Base-by-base conservation (phyloP, 53 echinoderm and acorn worm species). In the Hippasteria phrygiana region DNA sequence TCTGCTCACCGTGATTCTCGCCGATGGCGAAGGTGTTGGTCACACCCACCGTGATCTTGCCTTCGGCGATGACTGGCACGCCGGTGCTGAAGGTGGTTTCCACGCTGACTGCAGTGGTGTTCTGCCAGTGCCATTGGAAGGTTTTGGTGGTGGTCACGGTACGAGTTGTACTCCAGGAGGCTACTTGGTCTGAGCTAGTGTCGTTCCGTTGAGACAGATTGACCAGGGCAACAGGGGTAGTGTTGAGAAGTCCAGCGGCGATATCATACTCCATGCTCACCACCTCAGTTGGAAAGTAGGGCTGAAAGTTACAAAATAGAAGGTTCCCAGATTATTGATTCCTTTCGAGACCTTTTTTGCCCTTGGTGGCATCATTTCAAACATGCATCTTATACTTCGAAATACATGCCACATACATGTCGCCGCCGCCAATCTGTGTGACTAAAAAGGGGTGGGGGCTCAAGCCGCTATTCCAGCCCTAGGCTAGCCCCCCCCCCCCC, bases 261-360 rank as follows among this genome's bases (percentile, higher is more conserved):
- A 87, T 87, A 74, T 87, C 72, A 65, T 80, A 89, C 33, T 62
- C 67, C 80, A 89, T 89, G 69, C 77, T 76, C 55, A 88, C 24
- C 9, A 88, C 45, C 62, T 88, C 88, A 16, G 88, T 88, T 3
- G 75, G 55, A 18, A 24, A 75, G 41, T 1, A 42, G 14, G 75
- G 88, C 88, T 88, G 77, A 0, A 35, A 24, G 26, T 7, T n/a
- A 2, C n/a, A 59, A 59, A 1, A 18, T 0, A 51, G 20, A 12
- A 51, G 51, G 20, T 51, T n/a, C n/a, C n/a, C n/a, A n/a, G n/a
- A n/a, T n/a, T n/a, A n/a, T n/a, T n/a, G n/a, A n/a, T n/a, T n/a
- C n/a, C n/a, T n/a, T n/a, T n/a, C n/a, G n/a, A n/a, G n/a, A n/a
- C n/a, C n/a, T n/a, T n/a, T n/a, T n/a, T n/a, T n/a, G n/a, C n/a